Base-by-base conservation (phyloP, 2,888 invertebrate species). In the Netelia fuscicornis region DNA sequence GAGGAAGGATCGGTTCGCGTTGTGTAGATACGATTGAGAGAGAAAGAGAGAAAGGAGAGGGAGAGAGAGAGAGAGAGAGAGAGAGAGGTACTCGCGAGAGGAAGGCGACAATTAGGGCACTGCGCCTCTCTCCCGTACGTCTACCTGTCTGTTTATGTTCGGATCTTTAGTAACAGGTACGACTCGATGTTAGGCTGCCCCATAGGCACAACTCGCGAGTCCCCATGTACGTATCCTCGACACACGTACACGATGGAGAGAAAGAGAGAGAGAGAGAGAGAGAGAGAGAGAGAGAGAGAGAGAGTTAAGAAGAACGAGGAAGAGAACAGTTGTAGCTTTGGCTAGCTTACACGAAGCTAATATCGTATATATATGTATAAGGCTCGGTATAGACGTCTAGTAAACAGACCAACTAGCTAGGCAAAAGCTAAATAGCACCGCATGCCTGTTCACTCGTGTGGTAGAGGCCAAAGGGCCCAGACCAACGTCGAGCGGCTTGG, bases 101-200 rank as follows among this genome's bases (percentile, higher is more conserved):
- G 92, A 92, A 92, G 91, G 89, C 90, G 91, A 92, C 92, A 92
- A 92, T 92, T 92, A 92, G 91, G 90, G 88, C 91, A 90, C 92
- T 90, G 91, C 90, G 87, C 91, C 91, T 89, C 89, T 89, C 82
- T 79, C 75, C 52, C 76, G 79, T 85, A 78, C 78, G 78, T 81
- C 81, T 81, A 81, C 84, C 84, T 81, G 84, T 85, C 84, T 81
- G 84, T 81, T 85, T 85, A 85, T 81, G 84, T 85, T 85, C 78
- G 74, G 64, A 81, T 85, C 74, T 85, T 85, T 85, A 81, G 81
- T 81, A 85, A 81, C 78, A 81, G 78, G 84, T 85, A 84, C 58
- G 62, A 78, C 52, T 72, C 79, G 62, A 79, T 79, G 54, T 81
- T 75, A 44, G 30, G 68, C 68, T 70, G 48, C 42, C 62, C 60